Base-by-base conservation (phyloP, 2,113 vertebrate species). In the Saguinus midas region DNA sequence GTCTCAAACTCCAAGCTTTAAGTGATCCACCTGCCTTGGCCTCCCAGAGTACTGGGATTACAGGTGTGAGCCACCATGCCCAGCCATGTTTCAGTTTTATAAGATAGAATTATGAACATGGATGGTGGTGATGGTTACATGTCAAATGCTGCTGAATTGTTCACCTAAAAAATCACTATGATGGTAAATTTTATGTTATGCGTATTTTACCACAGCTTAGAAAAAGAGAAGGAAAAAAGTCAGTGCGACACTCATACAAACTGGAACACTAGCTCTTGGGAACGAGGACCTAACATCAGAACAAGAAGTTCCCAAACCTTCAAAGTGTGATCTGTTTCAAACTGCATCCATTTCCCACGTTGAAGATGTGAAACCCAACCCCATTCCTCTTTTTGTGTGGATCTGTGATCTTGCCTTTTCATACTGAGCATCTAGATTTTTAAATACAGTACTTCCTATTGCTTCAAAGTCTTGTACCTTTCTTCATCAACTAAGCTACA, bases 341-440 rank as follows among this genome's bases (percentile, higher is more conserved):
- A 99, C 98, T 35, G 99, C 96, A 96, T 99, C 99, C 99, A 99
- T 99, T 97, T 99, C 99, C 97, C 99, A 98, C 97, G 99, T 99
- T 1, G 99, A 99, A 79, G 99, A 99, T n/a, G 99, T 98, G 96
- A 99, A 99, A 23, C 99, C 99, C 18, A 99, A 99, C n/a, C 99
- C 99, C 99, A 99, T 99, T 97, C 99, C 99, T 97, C 99, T 99
- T 95, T 99, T 99, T 0, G 99, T 99, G 98, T 99, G 99, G 4
- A 99, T 99, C 98, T 99, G 99, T 93, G 99, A 99, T 85, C 99
- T 98, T 20, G 99, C 99, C 99, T 99, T 99, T 97, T 99, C 99
- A 5, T 99, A 99, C 98, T 99, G 99, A 94, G 99, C 99, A 92
- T 99, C 99, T 61, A 99, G 98, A 96, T 99, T 99, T 87, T 99